These are phyloP conservation scores for Procambarus virginalis DNA, from an alignment of 1,140 invertebrate species.

Conservation along the genomic window DNA sequence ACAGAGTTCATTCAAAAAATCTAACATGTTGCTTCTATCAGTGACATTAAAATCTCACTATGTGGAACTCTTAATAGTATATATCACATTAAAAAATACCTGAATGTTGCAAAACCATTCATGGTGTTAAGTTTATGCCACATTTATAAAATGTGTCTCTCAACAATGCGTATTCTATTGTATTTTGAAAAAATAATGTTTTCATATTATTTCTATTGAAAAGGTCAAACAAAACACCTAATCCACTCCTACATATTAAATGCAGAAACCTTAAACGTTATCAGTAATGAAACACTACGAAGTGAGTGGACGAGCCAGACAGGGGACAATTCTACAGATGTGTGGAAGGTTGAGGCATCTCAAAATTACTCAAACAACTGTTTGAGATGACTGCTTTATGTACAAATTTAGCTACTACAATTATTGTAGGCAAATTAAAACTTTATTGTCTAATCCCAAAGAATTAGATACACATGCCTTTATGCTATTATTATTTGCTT, in stretches of 20 bases:
- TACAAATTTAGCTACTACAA: constrained; percentile 11
- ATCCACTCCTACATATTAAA: constrained; percentile 60
- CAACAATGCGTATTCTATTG: constrained; percentile 61
- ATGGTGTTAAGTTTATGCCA: constrained; percentile 56
- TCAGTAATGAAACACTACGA: constrained; percentile 41
- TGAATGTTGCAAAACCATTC: constrained; percentile 68
- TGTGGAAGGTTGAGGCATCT: constrained; percentile 31
- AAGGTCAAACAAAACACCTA: constrained; percentile 67
- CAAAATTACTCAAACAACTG: background rate
- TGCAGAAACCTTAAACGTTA: constrained; percentile 50
- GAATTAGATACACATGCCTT: background rate
- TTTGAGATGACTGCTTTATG: constrained; percentile 14
- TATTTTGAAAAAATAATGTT: constrained; percentile 67
- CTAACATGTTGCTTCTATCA: constrained; percentile 60
- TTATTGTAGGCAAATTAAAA: background rate
- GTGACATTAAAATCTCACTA: constrained; percentile 67
- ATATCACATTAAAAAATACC: constrained; percentile 69
- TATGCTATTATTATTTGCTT: background rate
- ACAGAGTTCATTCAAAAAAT: constrained; percentile 64
- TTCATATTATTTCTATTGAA: constrained; percentile 66
- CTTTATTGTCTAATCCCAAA: background rate
- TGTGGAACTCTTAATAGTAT: constrained; percentile 68
- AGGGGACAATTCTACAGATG: constrained; percentile 43
- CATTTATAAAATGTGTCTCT: constrained; percentile 68
- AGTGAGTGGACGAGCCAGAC: constrained; percentile 42